These are phyloP conservation scores for Solenopsis invicta DNA, from an alignment of 1,140 invertebrate genomes.

Conservation along the genomic window DNA sequence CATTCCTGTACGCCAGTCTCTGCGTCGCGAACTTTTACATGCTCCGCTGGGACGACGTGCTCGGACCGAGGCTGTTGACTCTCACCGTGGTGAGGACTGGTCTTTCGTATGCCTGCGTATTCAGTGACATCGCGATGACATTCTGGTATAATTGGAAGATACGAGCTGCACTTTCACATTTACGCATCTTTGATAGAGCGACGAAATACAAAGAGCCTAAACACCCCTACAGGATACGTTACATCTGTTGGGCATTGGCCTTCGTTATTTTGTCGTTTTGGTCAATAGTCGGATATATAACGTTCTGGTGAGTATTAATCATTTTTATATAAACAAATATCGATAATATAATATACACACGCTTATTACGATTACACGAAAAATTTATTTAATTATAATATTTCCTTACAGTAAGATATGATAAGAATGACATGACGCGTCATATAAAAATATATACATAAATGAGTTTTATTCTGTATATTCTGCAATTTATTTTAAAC, in stretches of 20 bases:
- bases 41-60: constrained; percentile 12
- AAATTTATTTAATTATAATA: not conserved
- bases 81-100: constrained; percentile 53
- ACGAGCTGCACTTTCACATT: constrained; percentile 31
- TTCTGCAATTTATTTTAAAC: not conserved
- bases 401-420: not conserved
- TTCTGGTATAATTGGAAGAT: constrained; percentile 66
- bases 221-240: not conserved
- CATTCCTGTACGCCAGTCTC: constrained; percentile 14
- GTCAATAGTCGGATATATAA: constrained; percentile 61
- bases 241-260: constrained; percentile 16
- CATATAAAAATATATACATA: not conserved
- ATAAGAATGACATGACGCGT: not conserved
- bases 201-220: constrained; percentile 55
- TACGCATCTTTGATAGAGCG: constrained; percentile 68
- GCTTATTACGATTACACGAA: not conserved
- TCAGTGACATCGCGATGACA: constrained; percentile 63
- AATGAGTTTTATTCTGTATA: not conserved
- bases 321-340: not conserved
- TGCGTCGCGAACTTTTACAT: constrained; percentile 13
- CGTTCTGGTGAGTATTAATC: constrained; percentile 56
- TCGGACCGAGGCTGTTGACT: constrained; percentile 35
- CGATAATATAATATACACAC: not conserved
- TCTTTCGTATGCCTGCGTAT: constrained; percentile 62
- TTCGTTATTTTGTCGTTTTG: constrained; percentile 61